phyloP scores from a whole-genome alignment of 1,140 invertebrate species.

The Drosophila seguyi region DNA sequence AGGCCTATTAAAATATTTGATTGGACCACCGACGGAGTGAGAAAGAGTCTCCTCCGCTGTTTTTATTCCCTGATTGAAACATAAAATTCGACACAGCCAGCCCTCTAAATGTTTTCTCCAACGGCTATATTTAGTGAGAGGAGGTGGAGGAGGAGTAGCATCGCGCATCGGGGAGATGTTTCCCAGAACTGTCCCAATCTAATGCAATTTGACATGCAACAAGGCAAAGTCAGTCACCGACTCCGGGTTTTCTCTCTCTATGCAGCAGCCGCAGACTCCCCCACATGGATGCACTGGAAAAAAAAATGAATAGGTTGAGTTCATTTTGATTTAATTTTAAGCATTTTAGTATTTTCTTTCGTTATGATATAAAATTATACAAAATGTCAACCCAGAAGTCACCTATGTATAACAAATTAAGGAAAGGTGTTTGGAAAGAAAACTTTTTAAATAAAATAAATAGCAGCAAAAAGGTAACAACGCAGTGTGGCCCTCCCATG shows the following conservation, averaged over 20 bases:
- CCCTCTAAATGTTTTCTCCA: slow-evolving; percentile 46
- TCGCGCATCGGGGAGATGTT: slow-evolving; percentile 23
- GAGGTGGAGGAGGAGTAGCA: neutral
- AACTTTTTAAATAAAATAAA: no score
- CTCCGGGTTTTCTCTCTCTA: slow-evolving; percentile 13
- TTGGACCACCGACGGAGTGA: slow-evolving; percentile 70
- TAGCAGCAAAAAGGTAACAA: no score
- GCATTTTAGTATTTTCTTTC: no score
- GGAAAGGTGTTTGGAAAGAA: no score
- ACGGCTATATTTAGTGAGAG: slow-evolving; percentile 44
- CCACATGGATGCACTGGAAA: slow-evolving; percentile 32
- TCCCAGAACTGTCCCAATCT: slow-evolving; percentile 73
- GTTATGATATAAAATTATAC: neutral
- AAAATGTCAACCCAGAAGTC: neutral
- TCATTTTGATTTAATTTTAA: neutral
- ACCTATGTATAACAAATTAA: no score
- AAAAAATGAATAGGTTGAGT: neutral
- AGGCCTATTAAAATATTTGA: slow-evolving; percentile 80
- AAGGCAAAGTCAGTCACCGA: slow-evolving; percentile 65
- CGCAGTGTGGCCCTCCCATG: no score
- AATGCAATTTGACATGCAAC: slow-evolving; percentile 81
- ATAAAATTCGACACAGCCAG: slow-evolving; percentile 60
- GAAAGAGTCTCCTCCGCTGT: slow-evolving; percentile 14
- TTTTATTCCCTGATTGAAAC: slow-evolving; percentile 46
- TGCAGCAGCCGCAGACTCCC: slow-evolving; percentile 32